These are phyloP conservation scores for Crotalus horridus DNA, from an alignment of 2,113 vertebrate genomes.

Conservation along the genomic window DNA sequence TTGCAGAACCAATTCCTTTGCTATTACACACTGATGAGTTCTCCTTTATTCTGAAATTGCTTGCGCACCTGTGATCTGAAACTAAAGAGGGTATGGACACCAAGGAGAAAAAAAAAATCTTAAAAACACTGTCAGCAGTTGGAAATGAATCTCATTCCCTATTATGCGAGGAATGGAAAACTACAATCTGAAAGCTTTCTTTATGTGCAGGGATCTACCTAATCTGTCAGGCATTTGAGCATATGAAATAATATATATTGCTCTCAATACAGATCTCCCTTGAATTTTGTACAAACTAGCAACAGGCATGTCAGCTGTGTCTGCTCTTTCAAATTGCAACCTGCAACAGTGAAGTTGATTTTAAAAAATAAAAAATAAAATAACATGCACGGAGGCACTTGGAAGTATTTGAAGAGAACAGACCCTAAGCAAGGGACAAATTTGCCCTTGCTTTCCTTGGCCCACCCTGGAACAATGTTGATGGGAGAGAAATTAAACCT, in stretches of 20 bases:
- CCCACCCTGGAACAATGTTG: neutral
- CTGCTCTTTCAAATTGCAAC: no score
- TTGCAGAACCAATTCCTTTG: neutral
- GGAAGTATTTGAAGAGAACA: neutral
- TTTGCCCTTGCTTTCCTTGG: neutral
- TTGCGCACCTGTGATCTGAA: neutral
- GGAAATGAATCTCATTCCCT: neutral
- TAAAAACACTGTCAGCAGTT: neutral
- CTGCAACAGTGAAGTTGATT: neutral
- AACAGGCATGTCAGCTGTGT: neutral
- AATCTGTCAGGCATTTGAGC: neutral
- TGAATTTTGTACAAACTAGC: no score
- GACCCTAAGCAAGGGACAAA: neutral
- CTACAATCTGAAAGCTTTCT: neutral
- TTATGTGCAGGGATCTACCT: neutral
- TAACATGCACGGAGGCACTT: neutral
- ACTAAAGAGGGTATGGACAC: neutral
- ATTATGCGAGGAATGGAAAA: neutral
- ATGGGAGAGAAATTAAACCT: neutral
- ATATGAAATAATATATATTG: neutral
- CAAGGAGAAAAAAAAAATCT: neutral
- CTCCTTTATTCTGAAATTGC: neutral
- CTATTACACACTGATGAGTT: neutral
- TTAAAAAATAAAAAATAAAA: neutral
- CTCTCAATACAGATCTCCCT: no score